phyloP scores from a whole-genome alignment of 2,797 vertebrate genomes.

The Pipistrellus kuhlii region DNA sequence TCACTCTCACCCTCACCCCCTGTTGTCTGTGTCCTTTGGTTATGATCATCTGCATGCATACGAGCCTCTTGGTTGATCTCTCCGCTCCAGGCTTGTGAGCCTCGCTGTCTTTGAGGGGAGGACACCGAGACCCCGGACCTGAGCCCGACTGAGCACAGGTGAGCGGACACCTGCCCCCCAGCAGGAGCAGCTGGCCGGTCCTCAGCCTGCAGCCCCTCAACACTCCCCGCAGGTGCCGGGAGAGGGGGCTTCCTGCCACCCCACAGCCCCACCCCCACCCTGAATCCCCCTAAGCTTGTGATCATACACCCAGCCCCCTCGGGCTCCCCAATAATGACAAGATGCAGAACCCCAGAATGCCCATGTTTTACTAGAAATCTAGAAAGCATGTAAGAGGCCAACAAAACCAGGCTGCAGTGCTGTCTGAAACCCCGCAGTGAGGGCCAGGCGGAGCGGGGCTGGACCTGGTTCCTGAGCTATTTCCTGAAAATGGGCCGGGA shows the following conservation, averaged over 20 bases:
- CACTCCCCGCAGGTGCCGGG: neutral
- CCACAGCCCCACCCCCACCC: neutral
- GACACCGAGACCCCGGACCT: neutral
- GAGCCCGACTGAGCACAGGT: neutral
- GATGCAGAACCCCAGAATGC: neutral
- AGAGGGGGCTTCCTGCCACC: neutral
- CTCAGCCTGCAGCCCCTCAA: neutral
- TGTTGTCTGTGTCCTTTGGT: no score
- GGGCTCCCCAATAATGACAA: neutral
- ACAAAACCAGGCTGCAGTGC: neutral
- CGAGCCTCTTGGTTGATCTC: no score
- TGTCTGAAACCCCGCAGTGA: neutral
- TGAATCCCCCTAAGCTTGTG: neutral
- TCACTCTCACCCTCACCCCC: no score
- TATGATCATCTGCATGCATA: no score
- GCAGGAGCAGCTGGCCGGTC: no score
- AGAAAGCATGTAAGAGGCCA: neutral
- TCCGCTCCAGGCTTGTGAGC: neutral
- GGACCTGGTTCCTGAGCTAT: neutral
- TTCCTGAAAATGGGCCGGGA: constrained; percentile 37
- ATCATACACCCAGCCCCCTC: neutral
- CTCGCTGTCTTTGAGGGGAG: neutral
- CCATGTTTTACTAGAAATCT: neutral
- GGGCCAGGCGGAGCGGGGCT: neutral
- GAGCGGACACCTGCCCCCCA: rapidly evolving